phyloP scores from a whole-genome alignment of 2,797 vertebrate species.

The Eulemur albifrons region DNA sequence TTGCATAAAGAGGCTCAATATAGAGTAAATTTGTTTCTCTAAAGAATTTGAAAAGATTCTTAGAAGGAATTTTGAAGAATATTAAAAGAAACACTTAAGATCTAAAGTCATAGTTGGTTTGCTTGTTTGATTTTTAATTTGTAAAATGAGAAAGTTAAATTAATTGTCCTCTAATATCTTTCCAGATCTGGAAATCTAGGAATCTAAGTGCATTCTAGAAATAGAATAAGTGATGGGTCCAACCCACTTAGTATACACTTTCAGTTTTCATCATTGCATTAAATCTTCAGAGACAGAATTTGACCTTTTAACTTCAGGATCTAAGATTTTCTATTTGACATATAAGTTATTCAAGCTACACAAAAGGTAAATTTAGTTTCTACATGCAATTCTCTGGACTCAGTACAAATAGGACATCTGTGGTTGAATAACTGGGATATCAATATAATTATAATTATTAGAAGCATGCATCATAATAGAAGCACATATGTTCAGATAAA shows the following conservation, averaged over 20 bases:
- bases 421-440: neutral
- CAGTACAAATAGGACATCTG: neutral
- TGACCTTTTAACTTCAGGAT: constrained; percentile 41
- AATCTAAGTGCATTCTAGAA: constrained; percentile 45
- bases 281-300: constrained; percentile 37
- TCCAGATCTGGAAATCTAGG: constrained; percentile 2
- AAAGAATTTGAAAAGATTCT: neutral
- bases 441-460: neutral
- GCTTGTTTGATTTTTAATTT: constrained; percentile 11
- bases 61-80: neutral
- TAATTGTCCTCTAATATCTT: constrained; percentile 18
- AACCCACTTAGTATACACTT: constrained; percentile 14
- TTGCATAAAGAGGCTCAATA: neutral
- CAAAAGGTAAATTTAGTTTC: neutral
- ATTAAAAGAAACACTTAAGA: neutral
- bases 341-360: neutral
- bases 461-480: neutral
- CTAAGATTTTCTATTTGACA: constrained; percentile 7
- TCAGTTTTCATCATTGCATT: constrained; percentile 1
- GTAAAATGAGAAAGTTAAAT: constrained; percentile 34
- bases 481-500: neutral
- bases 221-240: constrained; percentile 31
- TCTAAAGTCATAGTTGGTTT: neutral
- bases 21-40: neutral
- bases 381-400: neutral